phyloP scores from a whole-genome alignment of 2,797 vertebrate genomes.

The Phylloscopus collybita region DNA sequence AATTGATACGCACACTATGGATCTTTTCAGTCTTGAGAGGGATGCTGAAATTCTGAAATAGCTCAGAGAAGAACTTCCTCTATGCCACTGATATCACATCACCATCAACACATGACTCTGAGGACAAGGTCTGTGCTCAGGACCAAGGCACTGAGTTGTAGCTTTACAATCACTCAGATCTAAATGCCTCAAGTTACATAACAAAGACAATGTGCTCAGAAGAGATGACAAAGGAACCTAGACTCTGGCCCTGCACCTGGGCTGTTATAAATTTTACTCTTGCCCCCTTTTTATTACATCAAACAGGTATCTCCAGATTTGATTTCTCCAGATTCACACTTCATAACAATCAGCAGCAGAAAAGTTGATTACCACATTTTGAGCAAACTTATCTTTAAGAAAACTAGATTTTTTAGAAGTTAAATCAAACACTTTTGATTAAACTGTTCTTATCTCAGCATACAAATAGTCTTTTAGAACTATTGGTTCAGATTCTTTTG shows the following conservation, averaged over 20 bases:
- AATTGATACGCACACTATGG: not conserved
- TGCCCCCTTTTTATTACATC: not conserved
- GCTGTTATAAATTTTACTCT: not conserved
- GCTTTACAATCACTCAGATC: not conserved
- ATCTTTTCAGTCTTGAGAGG: not conserved
- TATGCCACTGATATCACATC: rapidly evolving
- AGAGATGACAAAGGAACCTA: not conserved
- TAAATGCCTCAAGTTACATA: not conserved
- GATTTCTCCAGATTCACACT: not conserved
- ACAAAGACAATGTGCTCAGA: not conserved
- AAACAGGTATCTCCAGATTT: not conserved
- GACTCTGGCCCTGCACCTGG: not conserved
- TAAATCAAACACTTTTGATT: not conserved
- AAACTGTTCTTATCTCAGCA: not conserved
- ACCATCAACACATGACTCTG: not conserved
- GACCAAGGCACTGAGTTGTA: not conserved
- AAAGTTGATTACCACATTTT: not conserved
- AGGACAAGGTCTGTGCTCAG: not conserved
- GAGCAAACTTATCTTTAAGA: not conserved
- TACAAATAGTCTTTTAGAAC: not conserved
- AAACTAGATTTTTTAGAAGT: not conserved
- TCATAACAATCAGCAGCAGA: not conserved
- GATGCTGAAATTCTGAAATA: not conserved
- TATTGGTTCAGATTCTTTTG: not conserved
- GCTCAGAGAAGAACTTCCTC: not conserved